Evolutionary conservation across 37 sponge, comb jelly and placozoan genomes (phyloP).

Genomic region (Aphrocallistes beatrix): DNA sequence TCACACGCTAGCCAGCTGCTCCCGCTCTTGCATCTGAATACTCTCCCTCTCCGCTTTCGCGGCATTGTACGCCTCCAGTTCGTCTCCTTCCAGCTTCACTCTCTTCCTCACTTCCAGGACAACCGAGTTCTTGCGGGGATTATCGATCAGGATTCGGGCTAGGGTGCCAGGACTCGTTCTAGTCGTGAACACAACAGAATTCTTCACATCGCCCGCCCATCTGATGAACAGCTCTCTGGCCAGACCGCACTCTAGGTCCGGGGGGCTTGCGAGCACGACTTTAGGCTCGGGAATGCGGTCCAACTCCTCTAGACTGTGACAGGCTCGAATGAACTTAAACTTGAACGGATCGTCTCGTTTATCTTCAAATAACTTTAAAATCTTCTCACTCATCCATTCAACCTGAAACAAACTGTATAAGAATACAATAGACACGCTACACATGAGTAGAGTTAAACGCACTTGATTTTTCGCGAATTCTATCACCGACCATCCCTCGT

Average conservation of each 20-base stretch:
- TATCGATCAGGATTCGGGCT: constrained; percentile 51
- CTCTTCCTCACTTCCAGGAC: constrained; percentile 42
- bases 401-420: constrained; percentile 30
- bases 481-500: constrained; percentile 92
- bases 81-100: constrained; percentile 75
- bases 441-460: background rate
- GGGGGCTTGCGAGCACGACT: constrained; percentile 79
- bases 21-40: background rate
- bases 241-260: constrained; percentile 82
- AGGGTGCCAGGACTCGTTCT: constrained; percentile 56
- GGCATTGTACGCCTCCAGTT: constrained; percentile 57
- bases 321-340: constrained; percentile 53
- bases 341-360: constrained; percentile 68
- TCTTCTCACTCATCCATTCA: constrained; percentile 99
- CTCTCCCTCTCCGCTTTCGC: constrained; percentile 34
- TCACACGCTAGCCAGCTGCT: constrained; percentile 21
- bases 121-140: constrained; percentile 27
- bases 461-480: constrained; percentile 97
- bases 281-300: constrained; percentile 17
- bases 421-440: no score
- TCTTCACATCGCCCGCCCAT: constrained; percentile 62
- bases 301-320: constrained; percentile 9
- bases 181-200: constrained; percentile 67
- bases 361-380: constrained; percentile 74
- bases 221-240: constrained; percentile 78